These are phyloP conservation scores for Pristionchus fissidentatus DNA, from an alignment of 2,888 invertebrate species.

Conservation along the genomic window DNA sequence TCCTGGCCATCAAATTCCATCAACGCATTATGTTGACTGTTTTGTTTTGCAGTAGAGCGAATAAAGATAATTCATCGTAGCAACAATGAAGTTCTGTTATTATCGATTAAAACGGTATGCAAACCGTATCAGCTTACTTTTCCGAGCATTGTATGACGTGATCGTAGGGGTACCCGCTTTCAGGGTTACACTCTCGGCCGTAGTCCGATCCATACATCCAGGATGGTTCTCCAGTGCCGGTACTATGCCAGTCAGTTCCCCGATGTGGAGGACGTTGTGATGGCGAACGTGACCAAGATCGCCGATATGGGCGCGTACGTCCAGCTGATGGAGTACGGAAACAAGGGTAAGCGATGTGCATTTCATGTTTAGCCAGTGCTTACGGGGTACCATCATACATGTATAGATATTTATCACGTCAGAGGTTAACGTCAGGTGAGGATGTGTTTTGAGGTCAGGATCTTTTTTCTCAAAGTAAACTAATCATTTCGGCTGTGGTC, in stretches of 20 bases:
- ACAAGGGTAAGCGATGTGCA: constrained; percentile 83
- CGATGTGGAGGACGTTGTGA: constrained; percentile 97
- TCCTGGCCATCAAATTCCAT: constrained; percentile 29
- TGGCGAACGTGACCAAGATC: constrained; percentile 90
- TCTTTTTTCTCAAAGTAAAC: background rate
- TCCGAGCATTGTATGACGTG: background rate
- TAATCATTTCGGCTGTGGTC: too few relatives aligned
- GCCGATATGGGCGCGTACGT: constrained; percentile 99
- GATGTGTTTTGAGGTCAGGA: background rate
- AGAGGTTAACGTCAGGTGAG: too few relatives aligned
- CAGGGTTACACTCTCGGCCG: constrained; percentile 21
- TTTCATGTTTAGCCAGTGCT: background rate
- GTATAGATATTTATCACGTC: background rate
- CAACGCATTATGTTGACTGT: constrained; percentile 31
- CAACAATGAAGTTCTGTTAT: background rate
- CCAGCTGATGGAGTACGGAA: constrained; percentile 95
- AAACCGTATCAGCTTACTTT: background rate
- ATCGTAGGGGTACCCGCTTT: background rate
- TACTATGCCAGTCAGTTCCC: constrained; percentile 98
- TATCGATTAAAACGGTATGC: background rate
- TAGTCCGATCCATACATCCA: background rate
- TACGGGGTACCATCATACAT: background rate
- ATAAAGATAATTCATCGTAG: constrained; percentile 7
- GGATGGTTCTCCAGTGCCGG: constrained; percentile 88
- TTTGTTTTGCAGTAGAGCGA: constrained; percentile 28